Evolutionary conservation across 1,140 invertebrate genomes (phyloP), one percentile per base, ranked within the genome.

Genomic region (Pogonognathellus flavescens): DNA sequence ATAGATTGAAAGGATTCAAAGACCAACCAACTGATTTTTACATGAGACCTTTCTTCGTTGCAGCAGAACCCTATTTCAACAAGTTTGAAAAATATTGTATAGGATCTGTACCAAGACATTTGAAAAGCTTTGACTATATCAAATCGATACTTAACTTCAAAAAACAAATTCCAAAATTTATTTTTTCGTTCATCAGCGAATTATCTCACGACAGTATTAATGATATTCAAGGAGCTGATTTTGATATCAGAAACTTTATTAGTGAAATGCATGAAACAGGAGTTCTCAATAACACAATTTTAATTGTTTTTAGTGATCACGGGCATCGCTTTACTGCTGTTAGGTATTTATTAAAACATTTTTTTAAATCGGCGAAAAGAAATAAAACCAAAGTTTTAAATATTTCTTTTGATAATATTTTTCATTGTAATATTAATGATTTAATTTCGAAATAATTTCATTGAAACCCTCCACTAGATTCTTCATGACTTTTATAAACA

Each of bases 1-100:
- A 97, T 90, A 93, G 97, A 13, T 93, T 98, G 89, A 95, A 96
- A 86, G 97, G 97, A 0, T 99, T 99, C 90, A 92, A 93, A 84
- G 85, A 92, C 0, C 93, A 95, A 87, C 97, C 97, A 0, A 96
- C 97, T 0, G 95, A 98, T 91, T 97, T 98, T 91, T 98, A 97
- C 89, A 94, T 97, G 92, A 91, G 96, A 50, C 93, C 95, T 0
- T 98, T 94, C 90, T 96, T 95, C 89, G 85, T 95, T 52, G 92
- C 92, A 7, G 91, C 92, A 18, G 91, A 94, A 76, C 92, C 92
- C 20, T 86, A 89, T 18, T 88, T 89, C 31, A 84, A 87, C 14
- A 31, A 80, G n/a, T 80, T 18, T 80, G 84, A 88, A 11, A 89
- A 92, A 84, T 93, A 92, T 86, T 99, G 97, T 89, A 91, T 97